Evolutionary conservation across 1,140 invertebrate genomes (phyloP), one percentile per base, ranked within the genome.

Genomic region (Papilio helenus): DNA sequence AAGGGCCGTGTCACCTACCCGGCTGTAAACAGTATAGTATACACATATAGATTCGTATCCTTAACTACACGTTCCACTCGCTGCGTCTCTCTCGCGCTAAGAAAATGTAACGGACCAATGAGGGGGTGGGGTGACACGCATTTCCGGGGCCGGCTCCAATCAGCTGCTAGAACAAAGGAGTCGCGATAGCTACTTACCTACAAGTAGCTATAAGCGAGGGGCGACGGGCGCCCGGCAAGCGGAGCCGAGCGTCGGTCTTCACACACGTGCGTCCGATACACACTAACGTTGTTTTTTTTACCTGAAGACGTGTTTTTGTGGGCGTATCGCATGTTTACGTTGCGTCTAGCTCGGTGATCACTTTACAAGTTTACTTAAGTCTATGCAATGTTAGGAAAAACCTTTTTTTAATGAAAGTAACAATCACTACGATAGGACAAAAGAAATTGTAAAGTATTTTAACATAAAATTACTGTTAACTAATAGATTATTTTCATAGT

Each of bases 91-190:
- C 89, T 93, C 91, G 79, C 91, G 92, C 92, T 94, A 94, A 94
- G 93, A 94, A 94, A 94, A 94, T 91, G 92, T 93, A 92, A 89
- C 91, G 90, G 91, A 93, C 93, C 92, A 94, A 94, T 93, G 92
- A 93, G 92, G 89, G 93, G 93, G 92, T 93, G 93, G 90, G 92
- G 93, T 94, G 93, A 94, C 89, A 94, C 93, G 93, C 93, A 94
- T 93, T 94, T 94, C 93, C 93, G 92, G 91, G 85, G 91, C 86
- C 92, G 89, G 93, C 93, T 94, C 93, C 93, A 94, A 94, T 94
- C 93, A 94, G 92, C 93, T 94, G 90, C 91, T 94, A 93, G 93
- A 94, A 94, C 93, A 94, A 94, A 92, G 90, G 92, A 93, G 87
- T 89, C 87, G 90, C 88, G 92, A 92, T 94, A 92, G 91, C 92